Evolutionary conservation across 1,140 invertebrate genomes (phyloP), one percentile per base, ranked within the genome.

Genomic region (Aphidius ervi): DNA sequence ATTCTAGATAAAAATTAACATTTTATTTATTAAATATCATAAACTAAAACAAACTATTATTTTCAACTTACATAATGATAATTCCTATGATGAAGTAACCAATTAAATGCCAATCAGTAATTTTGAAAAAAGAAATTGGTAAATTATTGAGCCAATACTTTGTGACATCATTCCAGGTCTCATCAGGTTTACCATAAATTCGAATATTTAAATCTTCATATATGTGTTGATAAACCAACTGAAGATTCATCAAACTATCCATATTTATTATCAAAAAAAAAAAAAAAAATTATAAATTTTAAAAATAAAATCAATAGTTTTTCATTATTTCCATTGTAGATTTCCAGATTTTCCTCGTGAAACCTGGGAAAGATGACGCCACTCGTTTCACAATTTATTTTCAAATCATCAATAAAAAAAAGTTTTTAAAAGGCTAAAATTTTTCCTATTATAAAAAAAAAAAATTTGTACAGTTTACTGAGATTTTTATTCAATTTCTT

Each of bases 231-330:
- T 54, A 61, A 37, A 61, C 7, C 10, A 39, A 42, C 31, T 45
- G 49, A 10, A 60, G 60, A 46, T 52, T 62, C 58, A 58, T 63
- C 16, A 49, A 65, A 67, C 64, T 58, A 65, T 56, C 48, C 52
- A 16, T 48, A 3, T 39, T 39, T 39, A 9, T 52, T 9, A 39
- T 39, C 1, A 52, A 9, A 40, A 52, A 52, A 39, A 10, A 31
- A 3, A 31, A 31, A 31, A 31, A 31, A 3, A 31, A 31, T 31
- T 31, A 16, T 16, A 31, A 31, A 31, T 31, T 31, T 31, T 16
- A 16, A 16, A 16, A 16, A 16, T 16, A 31, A 31, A 3, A 31
- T 31, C 2, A 31, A 31, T 31, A 31, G 4, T 1, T 31, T 31
- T 31, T 31, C 23, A 31, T 31, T 31, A 31, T 31, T 3, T 31